phyloP scores from a whole-genome alignment of 1,140 invertebrate genomes.

The Microplitis mediator region DNA sequence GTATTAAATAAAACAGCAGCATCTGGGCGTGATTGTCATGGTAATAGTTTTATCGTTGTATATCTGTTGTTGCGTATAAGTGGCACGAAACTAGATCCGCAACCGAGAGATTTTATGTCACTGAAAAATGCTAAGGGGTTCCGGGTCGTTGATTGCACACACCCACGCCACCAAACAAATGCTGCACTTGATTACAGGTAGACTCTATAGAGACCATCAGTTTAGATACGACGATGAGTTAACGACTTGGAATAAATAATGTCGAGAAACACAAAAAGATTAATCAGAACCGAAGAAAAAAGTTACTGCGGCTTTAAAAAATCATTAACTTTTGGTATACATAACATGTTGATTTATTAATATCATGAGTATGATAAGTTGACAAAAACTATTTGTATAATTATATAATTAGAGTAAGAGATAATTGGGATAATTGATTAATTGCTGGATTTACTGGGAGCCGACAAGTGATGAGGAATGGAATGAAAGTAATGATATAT shows the following conservation, averaged over 20 bases:
- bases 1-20: conserved; percentile 24
- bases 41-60: not conserved
- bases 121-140: conserved; percentile 9
- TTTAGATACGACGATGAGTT: conserved; percentile 18
- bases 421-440: conserved; percentile 57
- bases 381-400: too few relatives aligned
- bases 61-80: not conserved
- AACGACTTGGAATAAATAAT: conserved; percentile 35
- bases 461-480: conserved; percentile 31
- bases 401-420: conserved; percentile 26
- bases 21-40: not conserved
- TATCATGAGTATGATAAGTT: too few relatives aligned
- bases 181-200: conserved; percentile 15
- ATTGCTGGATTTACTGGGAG: conserved; percentile 45
- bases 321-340: too few relatives aligned
- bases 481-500: not conserved
- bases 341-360: too few relatives aligned
- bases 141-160: conserved; percentile 16
- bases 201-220: conserved; percentile 1
- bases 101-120: conserved; percentile 5
- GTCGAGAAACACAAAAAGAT: not conserved
- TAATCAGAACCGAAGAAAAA: conserved; percentile 14
- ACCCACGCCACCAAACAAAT: conserved; percentile 2
- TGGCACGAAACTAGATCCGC: conserved; percentile 7
- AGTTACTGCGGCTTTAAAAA: not conserved